These are phyloP conservation scores for Drosophila anomelani DNA, from an alignment of 2,888 invertebrate genomes.

Conservation along the genomic window DNA sequence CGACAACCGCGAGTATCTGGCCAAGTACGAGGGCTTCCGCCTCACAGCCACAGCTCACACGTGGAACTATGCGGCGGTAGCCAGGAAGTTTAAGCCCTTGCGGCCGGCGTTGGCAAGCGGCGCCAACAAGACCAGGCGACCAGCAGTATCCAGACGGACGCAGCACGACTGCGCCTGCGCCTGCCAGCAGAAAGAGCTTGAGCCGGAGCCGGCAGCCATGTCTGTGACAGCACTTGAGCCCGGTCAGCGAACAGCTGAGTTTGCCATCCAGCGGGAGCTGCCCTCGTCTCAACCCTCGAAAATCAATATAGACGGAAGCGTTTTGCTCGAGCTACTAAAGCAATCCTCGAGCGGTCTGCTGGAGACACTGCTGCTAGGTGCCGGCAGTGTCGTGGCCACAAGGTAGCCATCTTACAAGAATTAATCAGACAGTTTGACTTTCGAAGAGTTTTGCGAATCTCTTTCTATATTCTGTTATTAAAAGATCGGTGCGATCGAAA, in stretches of 20 bases:
- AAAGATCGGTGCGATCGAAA: no score
- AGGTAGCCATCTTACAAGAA: constrained; percentile 49
- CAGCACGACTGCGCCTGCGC: constrained; percentile 75
- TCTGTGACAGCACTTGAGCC: constrained; percentile 3
- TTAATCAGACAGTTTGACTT: neutral
- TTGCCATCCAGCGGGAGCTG: constrained; percentile 34
- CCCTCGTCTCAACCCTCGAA: constrained; percentile 6
- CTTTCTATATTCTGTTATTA: no score
- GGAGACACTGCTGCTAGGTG: constrained; percentile 64
- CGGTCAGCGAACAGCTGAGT: constrained; percentile 49
- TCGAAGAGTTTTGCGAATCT: no score
- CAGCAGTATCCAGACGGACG: constrained; percentile 51
- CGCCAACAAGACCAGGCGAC: constrained; percentile 67
- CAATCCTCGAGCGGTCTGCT: constrained; percentile 65
- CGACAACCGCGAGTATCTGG: constrained; percentile 80
- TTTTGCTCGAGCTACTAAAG: constrained; percentile 70
- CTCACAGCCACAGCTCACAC: constrained; percentile 61
- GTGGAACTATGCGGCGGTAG: constrained; percentile 79
- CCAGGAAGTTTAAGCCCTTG: constrained; percentile 83
- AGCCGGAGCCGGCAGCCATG: constrained; percentile 50
- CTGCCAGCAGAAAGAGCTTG: constrained; percentile 51
- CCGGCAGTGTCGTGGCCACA: constrained; percentile 59
- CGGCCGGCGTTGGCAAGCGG: constrained; percentile 69
- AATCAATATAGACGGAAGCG: constrained; percentile 52
- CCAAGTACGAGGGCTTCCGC: constrained; percentile 73